Conservation (phyloP, 2,797 vertebrate genomes). For the Pyrocephalus nanus region DNA sequence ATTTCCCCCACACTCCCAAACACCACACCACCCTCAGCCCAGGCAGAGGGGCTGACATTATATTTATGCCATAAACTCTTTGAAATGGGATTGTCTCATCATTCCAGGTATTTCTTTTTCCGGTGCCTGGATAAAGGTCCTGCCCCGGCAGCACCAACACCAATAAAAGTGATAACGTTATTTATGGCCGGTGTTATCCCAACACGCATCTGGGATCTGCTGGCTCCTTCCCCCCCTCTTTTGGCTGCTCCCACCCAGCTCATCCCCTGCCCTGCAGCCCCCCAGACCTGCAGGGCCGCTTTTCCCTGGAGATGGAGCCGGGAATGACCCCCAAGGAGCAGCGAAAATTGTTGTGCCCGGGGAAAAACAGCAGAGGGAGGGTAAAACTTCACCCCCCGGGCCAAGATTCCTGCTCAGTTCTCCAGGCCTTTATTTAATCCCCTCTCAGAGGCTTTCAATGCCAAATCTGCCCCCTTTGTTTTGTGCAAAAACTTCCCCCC, state of each 20-base stretch:
- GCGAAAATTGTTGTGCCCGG: rapidly evolving
- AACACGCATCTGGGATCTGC: rapidly evolving
- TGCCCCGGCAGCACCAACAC: rapidly evolving
- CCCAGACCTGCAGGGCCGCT: neutral
- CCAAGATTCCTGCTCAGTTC: neutral
- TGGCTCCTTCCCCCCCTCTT: neutral
- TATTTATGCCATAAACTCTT: neutral
- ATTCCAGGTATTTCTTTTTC: neutral
- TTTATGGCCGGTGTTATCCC: neutral
- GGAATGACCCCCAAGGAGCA: rapidly evolving
- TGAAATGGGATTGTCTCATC: neutral
- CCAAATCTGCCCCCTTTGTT: neutral
- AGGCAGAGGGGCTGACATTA: neutral
- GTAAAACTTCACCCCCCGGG: neutral
- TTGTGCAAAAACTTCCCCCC: neutral
- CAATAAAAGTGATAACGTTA: neutral
- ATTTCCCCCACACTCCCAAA: rapidly evolving
- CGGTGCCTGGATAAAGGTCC: neutral
- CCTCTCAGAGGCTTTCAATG: neutral
- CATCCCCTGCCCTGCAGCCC: neutral
- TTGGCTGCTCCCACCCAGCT: neutral
- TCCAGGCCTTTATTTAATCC: rapidly evolving
- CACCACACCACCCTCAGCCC: rapidly evolving
- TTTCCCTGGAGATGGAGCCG: neutral
- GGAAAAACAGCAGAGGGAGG: neutral